Conservation (phyloP, 1,140 invertebrate genomes). For the Globodera rostochiensis region DNA sequence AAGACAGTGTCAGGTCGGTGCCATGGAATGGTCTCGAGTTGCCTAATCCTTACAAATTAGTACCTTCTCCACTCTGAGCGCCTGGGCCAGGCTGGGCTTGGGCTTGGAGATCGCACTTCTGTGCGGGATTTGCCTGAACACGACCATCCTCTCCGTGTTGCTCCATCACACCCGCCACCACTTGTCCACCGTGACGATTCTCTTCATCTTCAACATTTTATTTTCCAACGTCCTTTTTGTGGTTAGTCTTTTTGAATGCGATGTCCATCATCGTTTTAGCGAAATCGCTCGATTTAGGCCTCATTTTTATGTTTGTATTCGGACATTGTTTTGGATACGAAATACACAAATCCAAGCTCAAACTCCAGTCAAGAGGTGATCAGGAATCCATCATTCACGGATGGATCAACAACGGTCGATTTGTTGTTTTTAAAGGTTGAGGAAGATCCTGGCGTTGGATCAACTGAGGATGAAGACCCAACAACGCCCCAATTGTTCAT, state of each 20-base stretch:
- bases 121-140: slow-evolving; percentile 52
- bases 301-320: slow-evolving; percentile 61
- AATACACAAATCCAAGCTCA: slow-evolving; percentile 31
- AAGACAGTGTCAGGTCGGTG: neutral
- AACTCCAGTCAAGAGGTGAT: neutral
- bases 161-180: slow-evolving; percentile 55
- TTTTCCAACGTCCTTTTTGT: slow-evolving; percentile 64
- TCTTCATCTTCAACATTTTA: slow-evolving; percentile 64
- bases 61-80: slow-evolving; percentile 40
- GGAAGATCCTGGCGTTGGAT: slow-evolving; percentile 18
- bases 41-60: slow-evolving; percentile 26
- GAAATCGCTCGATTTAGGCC: slow-evolving; percentile 13
- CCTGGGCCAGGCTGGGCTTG: slow-evolving; percentile 47
- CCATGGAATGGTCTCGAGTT: neutral
- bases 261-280: no score
- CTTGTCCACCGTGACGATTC: slow-evolving; percentile 63
- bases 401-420: neutral
- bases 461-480: slow-evolving; percentile 30
- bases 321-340: slow-evolving; percentile 50
- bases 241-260: neutral
- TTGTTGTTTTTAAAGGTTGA: neutral
- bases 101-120: slow-evolving; percentile 49
- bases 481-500: slow-evolving; percentile 8
- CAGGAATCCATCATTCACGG: neutral
- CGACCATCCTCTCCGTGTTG: slow-evolving; percentile 49